Conservation (phyloP, 2,113 vertebrate genomes). For the Regulus satrapa region DNA sequence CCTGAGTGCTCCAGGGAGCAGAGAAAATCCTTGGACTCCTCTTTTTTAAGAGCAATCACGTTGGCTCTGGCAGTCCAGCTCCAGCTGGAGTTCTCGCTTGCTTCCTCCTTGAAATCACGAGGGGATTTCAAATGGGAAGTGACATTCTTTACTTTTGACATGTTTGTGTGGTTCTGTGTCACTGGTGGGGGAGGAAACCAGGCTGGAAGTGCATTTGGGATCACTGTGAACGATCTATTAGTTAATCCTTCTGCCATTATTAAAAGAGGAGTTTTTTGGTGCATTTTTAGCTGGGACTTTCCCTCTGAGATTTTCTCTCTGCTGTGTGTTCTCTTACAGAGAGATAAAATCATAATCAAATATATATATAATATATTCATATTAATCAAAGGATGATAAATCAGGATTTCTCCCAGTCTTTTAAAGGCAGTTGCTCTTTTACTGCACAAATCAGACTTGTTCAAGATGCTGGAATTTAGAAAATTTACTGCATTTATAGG, state of each 20-base stretch:
- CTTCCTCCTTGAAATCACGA: background rate
- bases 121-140: constrained; percentile 9
- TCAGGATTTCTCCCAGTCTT: background rate
- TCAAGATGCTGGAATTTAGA: background rate
- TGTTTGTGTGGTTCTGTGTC: background rate
- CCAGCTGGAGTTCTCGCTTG: background rate
- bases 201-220: background rate
- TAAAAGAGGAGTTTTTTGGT: background rate
- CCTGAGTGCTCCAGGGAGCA: background rate
- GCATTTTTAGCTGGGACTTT: background rate
- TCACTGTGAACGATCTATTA: background rate
- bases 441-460: background rate
- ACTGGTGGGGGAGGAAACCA: background rate
- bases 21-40: background rate
- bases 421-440: background rate
- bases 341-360: no score
- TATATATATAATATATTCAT: no score
- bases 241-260: background rate
- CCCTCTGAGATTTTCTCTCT: background rate
- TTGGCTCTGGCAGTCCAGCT: background rate
- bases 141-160: background rate
- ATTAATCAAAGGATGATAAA: background rate
- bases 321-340: background rate
- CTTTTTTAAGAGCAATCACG: background rate
- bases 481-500: background rate